Conservation (phyloP, 1,140 invertebrate genomes). For the Microplitis mediator region DNA sequence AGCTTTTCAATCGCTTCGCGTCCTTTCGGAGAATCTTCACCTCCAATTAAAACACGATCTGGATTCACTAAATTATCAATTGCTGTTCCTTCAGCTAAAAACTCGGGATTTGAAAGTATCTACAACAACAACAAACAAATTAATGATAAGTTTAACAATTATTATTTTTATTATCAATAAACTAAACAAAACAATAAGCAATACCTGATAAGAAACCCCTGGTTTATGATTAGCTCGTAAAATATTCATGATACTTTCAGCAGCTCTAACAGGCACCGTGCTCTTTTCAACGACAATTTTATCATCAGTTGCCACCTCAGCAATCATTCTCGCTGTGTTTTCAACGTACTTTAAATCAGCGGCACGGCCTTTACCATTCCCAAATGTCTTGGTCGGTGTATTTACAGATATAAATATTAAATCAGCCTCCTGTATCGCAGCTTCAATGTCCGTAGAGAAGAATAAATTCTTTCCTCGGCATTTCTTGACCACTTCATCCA, state of each 20-base stretch:
- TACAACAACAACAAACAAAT: slow-evolving; percentile 64
- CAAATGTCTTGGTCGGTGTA: slow-evolving; percentile 98
- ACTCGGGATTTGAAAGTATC: slow-evolving; percentile 99
- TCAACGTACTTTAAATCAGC: slow-evolving; percentile 98
- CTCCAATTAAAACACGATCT: slow-evolving; percentile 96
- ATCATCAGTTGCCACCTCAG: slow-evolving; percentile 82
- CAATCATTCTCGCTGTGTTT: slow-evolving; percentile 93
- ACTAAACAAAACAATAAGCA: too few species aligned
- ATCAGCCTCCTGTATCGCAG: slow-evolving; percentile 90
- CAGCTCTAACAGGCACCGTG: slow-evolving; percentile 97
- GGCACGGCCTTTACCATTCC: slow-evolving; percentile 94
- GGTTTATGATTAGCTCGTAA: slow-evolving; percentile 87
- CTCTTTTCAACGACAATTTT: slow-evolving; percentile 99
- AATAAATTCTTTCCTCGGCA: slow-evolving; percentile 91
- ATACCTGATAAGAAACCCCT: slow-evolving; percentile 72
- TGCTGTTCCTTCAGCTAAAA: slow-evolving; percentile 98
- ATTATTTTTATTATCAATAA: background rate
- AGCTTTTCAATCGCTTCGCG: slow-evolving; percentile 83
- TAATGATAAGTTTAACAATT: too few species aligned
- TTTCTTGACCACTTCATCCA: slow-evolving; percentile 89
- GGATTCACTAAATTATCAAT: slow-evolving; percentile 91
- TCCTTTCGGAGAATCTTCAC: slow-evolving; percentile 88
- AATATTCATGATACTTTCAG: slow-evolving; percentile 96
- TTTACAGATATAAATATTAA: slow-evolving; percentile 99
- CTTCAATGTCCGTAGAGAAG: slow-evolving; percentile 92